A percentile compares a stretch with the other conserved stretches of the same genome.
These are phyloP conservation scores for Odobenus rosmarus DNA, from an alignment of 2,113 vertebrate genomes.

Conservation along the genomic window DNA sequence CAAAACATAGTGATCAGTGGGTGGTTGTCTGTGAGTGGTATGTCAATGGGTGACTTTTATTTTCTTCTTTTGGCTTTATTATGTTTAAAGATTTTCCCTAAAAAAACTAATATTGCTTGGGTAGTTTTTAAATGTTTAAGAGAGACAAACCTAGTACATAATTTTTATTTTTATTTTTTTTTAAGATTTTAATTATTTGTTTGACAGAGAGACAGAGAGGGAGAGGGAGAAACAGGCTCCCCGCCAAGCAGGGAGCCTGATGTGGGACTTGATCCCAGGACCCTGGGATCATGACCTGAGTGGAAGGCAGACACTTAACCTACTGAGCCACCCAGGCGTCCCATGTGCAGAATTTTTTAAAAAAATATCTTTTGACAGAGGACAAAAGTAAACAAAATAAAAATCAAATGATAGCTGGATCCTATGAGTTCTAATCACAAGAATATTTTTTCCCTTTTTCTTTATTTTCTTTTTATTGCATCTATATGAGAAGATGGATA, in stretches of 20 bases:
- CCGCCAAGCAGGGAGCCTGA: no score
- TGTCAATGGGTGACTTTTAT: neutral
- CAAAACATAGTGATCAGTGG: neutral
- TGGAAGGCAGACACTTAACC: no score
- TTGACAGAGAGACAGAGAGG: no score
- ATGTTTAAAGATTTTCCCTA: constrained; percentile 11
- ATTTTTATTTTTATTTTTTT: neutral
- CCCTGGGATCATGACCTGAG: no score
- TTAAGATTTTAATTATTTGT: no score
- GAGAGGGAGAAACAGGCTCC: no score
- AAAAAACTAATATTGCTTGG: neutral
- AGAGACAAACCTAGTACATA: neutral
- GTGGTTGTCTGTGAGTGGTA: neutral
- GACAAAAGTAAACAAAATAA: neutral
- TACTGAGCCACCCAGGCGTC: no score
- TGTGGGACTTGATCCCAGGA: no score
- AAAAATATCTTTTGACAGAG: neutral
- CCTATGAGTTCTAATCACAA: neutral
- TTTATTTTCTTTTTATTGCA: neutral
- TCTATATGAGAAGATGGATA: neutral
- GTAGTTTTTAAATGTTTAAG: constrained; percentile 1
- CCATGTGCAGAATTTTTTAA: no score
- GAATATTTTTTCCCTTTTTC: neutral
- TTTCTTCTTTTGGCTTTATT: neutral
- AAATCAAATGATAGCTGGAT: neutral